Base-by-base conservation (phyloP, 2,113 vertebrate genomes). In the Larimichthys crocea region DNA sequence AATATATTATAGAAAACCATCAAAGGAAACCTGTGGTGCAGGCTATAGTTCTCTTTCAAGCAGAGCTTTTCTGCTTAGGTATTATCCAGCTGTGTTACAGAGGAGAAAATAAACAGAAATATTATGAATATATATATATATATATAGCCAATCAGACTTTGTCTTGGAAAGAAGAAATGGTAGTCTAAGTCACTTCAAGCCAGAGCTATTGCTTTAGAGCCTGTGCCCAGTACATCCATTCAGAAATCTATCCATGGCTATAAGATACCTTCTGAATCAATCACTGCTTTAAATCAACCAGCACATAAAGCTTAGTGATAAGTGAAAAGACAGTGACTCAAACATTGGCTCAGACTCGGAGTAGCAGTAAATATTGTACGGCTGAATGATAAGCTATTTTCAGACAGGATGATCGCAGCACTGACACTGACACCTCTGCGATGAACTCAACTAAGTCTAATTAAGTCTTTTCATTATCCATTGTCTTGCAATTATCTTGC, bases 381-480 rank as follows among this genome's bases (percentile, higher is more conserved):
- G 7, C 75, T 77, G 76, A 46, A 46, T 16, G 22, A 70, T 44
- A 72, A 64, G 80, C 22, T 90, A 70, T 82, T 79, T 79, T 88
- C 81, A 83, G 82, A 79, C 0, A 6, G 35, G 29, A 42, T 65
- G 42, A 79, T 64, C 0, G 14, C 16, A 44, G 62, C 15, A 10
- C 78, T 35, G 17, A 48, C 60, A 35, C 73, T 44, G 48, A 88
- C 79, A 77, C 61, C 81, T 71, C 78, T 65, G 72, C 78, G 82
- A 87, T 87, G 59, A 87, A 86, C 81, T 88, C 84, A 91, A 85
- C 78, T 82, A 78, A 81, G 85, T 67, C 82, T 82, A 92, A 91
- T 88, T 82, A 92, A 87, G 88, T 83, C 82, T 88, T 81, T 81
- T 91, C 88, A 90, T 91, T 81, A 85, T 79, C 64, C 65, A 48